phyloP scores from a whole-genome alignment of 2,888 invertebrate species.

The Hypercompe scribonia region DNA sequence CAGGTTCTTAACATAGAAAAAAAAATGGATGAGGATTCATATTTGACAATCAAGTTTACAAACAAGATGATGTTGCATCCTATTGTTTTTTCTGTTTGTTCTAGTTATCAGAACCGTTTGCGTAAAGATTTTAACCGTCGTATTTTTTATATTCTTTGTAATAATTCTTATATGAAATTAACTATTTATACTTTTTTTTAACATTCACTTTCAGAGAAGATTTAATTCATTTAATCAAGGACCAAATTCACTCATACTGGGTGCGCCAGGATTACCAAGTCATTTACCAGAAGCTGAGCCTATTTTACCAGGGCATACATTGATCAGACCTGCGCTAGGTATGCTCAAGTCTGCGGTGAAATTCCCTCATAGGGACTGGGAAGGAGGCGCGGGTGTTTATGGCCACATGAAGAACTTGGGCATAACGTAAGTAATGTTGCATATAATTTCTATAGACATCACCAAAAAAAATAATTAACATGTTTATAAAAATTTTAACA shows the following conservation, averaged over 20 bases:
- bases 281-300: constrained; percentile 76
- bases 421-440: constrained; percentile 63
- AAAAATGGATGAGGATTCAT: no score
- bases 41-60: no score
- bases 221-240: constrained; percentile 45
- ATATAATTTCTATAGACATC: neutral
- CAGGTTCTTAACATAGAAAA: no score
- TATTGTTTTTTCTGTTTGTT: no score
- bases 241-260: constrained; percentile 58
- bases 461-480: no score
- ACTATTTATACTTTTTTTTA: no score
- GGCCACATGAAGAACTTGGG: constrained; percentile 71
- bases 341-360: constrained; percentile 79
- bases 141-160: no score
- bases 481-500: no score
- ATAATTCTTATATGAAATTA: no score
- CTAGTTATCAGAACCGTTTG: no score
- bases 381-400: constrained; percentile 71
- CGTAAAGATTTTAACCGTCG: no score
- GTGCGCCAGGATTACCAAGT: constrained; percentile 59
- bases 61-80: no score
- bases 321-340: constrained; percentile 71
- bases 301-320: constrained; percentile 76
- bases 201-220: constrained; percentile 57
- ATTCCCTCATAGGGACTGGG: constrained; percentile 74